Percentiles rank a stretch among this genome's conserved stretches.
Evolutionary conservation across 2,113 vertebrate genomes (phyloP).

Genomic region (Rostratula benghalensis): DNA sequence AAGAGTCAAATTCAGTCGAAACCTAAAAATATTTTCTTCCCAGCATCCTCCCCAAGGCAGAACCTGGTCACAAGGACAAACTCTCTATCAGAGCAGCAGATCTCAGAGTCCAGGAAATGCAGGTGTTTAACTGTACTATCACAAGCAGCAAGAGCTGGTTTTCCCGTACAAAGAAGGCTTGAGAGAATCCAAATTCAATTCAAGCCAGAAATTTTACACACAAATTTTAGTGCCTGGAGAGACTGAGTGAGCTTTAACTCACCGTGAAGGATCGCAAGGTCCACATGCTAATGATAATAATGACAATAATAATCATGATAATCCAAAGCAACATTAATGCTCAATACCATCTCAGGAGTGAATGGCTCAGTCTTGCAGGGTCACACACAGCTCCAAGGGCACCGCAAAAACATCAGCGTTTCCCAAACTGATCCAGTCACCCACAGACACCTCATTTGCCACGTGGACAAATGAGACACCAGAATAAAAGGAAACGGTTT

Average conservation of each 20-base stretch:
- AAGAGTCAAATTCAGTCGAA: background rate
- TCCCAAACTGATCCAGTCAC: background rate
- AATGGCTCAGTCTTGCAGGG: background rate
- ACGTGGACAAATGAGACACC: background rate
- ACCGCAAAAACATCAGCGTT: background rate
- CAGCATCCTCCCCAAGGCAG: background rate
- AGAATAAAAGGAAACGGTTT: background rate
- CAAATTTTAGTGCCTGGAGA: background rate
- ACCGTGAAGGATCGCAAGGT: background rate
- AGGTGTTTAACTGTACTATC: background rate
- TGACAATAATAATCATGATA: background rate
- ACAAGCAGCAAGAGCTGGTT: background rate
- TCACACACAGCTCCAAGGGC: background rate
- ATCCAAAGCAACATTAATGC: background rate
- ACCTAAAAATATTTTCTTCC: background rate
- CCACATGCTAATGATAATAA: background rate
- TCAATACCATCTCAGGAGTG: background rate
- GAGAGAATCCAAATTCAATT: background rate
- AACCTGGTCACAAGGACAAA: background rate
- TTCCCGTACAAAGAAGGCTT: background rate
- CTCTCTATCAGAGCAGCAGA: background rate
- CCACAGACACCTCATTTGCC: background rate
- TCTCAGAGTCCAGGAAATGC: background rate
- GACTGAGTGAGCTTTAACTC: background rate
- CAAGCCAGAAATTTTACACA: background rate